Conservation (phyloP, 2,797 vertebrate genomes). For the Cercopithecus mitis region DNA sequence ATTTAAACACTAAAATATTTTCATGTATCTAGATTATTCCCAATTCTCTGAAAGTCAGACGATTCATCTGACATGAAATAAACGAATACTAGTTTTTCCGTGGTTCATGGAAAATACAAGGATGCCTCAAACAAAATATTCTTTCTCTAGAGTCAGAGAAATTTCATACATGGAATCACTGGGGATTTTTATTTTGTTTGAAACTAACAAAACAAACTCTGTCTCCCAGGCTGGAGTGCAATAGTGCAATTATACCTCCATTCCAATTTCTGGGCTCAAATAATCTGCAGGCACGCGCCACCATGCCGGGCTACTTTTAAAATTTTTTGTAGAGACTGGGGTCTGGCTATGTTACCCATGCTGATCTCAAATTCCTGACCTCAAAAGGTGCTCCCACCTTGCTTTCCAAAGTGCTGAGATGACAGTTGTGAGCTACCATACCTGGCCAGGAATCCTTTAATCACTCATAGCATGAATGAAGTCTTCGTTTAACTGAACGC, state of each 20-base stretch:
- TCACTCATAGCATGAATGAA: neutral
- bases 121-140: neutral
- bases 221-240: neutral
- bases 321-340: neutral
- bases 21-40: neutral
- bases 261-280: neutral
- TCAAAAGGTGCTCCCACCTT: neutral
- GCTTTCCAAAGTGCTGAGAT: neutral
- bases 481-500: neutral
- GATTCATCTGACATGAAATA: neutral
- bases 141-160: neutral
- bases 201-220: neutral
- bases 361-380: neutral
- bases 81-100: neutral
- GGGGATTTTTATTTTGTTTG: neutral
- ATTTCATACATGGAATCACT: neutral
- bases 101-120: slow-evolving; percentile 6
- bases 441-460: neutral
- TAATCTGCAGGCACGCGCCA: neutral
- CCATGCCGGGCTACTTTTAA: neutral
- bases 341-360: neutral
- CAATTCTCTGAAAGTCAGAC: neutral
- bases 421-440: neutral
- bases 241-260: neutral
- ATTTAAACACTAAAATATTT: neutral